phyloP scores from a whole-genome alignment of 2,113 vertebrate species.

The Orientallactaga bullata region DNA sequence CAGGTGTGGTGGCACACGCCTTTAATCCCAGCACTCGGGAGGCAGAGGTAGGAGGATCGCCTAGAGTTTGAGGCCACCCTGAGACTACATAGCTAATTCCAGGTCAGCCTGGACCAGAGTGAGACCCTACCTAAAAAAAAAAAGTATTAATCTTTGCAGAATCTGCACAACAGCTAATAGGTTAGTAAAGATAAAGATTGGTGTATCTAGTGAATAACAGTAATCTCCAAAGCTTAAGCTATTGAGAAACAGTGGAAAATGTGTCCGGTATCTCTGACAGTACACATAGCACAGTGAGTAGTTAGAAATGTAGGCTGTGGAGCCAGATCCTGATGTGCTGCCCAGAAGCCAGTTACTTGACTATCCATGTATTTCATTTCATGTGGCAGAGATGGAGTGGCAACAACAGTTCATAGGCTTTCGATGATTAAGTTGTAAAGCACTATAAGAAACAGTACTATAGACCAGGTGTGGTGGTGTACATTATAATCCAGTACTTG shows the following conservation, averaged over 20 bases:
- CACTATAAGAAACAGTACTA: neutral
- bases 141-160: neutral
- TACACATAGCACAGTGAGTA: no score
- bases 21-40: no score
- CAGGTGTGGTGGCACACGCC: no score
- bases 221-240: neutral
- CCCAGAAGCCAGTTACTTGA: neutral
- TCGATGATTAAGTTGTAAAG: conserved; percentile 1
- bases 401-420: neutral
- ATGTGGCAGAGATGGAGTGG: neutral
- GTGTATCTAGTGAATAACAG: neutral
- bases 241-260: neutral
- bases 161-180: neutral
- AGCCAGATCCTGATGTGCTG: neutral
- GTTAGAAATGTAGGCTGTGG: neutral
- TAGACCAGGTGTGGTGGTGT: neutral
- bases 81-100: no score
- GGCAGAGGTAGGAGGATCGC: no score
- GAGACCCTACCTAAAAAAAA: no score
- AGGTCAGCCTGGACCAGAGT: no score
- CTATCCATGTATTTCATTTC: neutral
- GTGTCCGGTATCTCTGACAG: neutral
- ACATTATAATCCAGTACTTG: neutral
- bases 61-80: no score
- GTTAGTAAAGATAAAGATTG: neutral